Conservation (phyloP, 2,797 vertebrate genomes). For the Acanthornis magna region DNA sequence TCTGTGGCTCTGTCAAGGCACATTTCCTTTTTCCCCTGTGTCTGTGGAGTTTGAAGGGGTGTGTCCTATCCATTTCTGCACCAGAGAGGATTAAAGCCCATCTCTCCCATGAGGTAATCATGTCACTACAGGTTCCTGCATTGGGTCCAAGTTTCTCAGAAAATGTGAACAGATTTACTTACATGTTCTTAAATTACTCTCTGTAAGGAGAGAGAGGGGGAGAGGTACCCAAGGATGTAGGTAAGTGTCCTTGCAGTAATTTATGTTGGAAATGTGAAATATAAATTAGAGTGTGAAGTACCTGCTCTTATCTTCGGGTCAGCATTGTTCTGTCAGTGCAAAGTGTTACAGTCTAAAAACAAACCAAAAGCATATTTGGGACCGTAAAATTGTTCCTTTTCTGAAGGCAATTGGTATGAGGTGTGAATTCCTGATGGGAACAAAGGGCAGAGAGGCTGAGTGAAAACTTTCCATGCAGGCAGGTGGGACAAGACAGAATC, state of each 20-base stretch:
- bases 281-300: not conserved
- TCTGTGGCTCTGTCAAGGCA: not conserved
- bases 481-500: not conserved
- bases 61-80: not conserved
- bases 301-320: not conserved
- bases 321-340: not conserved
- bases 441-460: not conserved
- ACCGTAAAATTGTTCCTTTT: not conserved
- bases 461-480: not conserved
- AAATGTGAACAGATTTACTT: not conserved
- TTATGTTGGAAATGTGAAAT: not conserved
- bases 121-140: not conserved
- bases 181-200: not conserved
- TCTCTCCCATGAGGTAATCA: not conserved
- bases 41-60: not conserved
- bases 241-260: not conserved
- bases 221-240: not conserved
- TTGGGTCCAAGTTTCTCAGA: not conserved
- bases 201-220: not conserved
- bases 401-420: not conserved
- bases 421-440: not conserved
- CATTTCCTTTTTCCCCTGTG: rapidly evolving
- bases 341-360: not conserved
- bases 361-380: not conserved
- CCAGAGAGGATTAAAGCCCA: not conserved